Evolutionary conservation across 2,113 vertebrate genomes (phyloP), one percentile per base, ranked within the genome.

Genomic region (Turnix velox): DNA sequence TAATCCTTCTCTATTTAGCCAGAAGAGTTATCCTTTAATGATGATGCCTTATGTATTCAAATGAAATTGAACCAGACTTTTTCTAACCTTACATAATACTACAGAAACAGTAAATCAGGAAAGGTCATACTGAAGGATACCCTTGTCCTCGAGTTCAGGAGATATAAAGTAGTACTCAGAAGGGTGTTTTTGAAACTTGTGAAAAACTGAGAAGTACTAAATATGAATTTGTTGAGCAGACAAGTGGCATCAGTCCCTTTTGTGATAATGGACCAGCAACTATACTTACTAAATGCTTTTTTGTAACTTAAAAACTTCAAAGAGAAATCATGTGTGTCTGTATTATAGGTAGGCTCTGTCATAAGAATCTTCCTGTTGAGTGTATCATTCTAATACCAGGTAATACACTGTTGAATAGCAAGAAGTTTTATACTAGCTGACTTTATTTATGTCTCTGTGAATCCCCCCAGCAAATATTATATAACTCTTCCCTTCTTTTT

Each of bases 351-450:
- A 82, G 46, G 5, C 15, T 73, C 46, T 84, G 39, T 77, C 45
- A 76, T 65, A 76, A 90, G 39, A 87, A 92, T 66, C 46, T 85
- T 82, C 28, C 48, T 48, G n/a, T 59, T 58, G 25, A 73, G 25
- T 58, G 14, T 63, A 81, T 35, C 6, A 42, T 16, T 3, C 48
- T 45, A 79, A 89, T 63, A 65, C 7, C 28, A 82, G 12, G 8
- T n/a, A 93, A 69, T 8, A 5, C 15, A 48, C 14, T 46, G 9
- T 27, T 88, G 33, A 27, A 88, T 88, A 59, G 30, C 31, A 73
- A 0, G 28, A 42, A 8, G 27, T 35, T 80, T 59, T 66, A 14
- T 67, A 48, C 76, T 62, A 83, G 7, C 28, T 75, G 39, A 80
- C 30, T 75, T 69, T 62, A 52, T 83, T 94, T 93, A 49, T 85